These are phyloP conservation scores for Aplysina aerophoba DNA, from an alignment of 37 sponge, comb jelly and placozoan species.

Conservation along the genomic window DNA sequence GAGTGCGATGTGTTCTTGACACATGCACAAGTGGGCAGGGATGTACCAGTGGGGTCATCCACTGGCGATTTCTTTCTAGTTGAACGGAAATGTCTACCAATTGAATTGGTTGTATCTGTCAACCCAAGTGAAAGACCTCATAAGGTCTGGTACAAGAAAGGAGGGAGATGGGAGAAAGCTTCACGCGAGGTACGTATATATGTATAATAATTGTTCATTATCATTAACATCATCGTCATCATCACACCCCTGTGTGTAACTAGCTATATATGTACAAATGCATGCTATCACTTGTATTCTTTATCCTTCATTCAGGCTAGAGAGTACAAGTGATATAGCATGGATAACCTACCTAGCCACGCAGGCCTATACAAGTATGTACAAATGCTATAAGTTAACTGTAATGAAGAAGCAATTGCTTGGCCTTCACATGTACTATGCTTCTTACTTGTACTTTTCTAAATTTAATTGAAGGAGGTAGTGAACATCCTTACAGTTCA, in stretches of 20 bases:
- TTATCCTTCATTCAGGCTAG: too few relatives aligned
- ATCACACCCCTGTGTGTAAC: too few relatives aligned
- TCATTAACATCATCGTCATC: too few relatives aligned
- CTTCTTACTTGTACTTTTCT: too few relatives aligned
- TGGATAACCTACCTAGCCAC: too few relatives aligned
- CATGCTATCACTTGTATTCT: too few relatives aligned
- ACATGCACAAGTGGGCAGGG: neutral
- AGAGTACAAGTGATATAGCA: too few relatives aligned
- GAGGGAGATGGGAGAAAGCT: neutral
- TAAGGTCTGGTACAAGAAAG: neutral
- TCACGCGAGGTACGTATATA: neutral
- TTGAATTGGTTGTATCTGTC: neutral
- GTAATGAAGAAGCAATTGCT: too few relatives aligned
- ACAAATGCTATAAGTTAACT: too few relatives aligned
- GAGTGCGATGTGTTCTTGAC: neutral
- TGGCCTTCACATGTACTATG: too few relatives aligned
- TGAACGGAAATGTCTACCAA: neutral
- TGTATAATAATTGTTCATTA: too few relatives aligned
- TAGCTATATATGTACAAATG: too few relatives aligned
- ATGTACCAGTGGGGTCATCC: neutral
- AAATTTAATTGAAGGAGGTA: neutral
- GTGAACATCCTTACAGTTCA: neutral
- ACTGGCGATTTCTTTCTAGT: neutral
- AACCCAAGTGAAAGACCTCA: neutral
- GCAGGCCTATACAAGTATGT: neutral